Conservation (phyloP, 2,797 vertebrate species). For the Oceanodroma leucorhoa region DNA sequence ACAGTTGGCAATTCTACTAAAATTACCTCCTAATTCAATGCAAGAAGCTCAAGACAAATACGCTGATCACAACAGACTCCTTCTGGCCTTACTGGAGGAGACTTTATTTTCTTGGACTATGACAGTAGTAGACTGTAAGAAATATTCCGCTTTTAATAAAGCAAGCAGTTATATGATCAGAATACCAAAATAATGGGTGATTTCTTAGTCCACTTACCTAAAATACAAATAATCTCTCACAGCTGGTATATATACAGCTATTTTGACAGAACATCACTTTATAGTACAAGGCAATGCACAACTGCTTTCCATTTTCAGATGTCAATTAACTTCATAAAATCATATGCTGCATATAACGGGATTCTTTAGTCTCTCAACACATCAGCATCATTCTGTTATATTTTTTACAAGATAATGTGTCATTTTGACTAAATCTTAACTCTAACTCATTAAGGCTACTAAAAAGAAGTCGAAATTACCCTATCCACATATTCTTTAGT, state of each 20-base stretch:
- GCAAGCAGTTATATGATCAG: not conserved
- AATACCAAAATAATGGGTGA: not conserved
- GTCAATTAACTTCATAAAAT: not conserved
- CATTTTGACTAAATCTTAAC: fast-evolving
- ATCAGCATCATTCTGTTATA: fast-evolving
- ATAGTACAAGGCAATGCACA: fast-evolving
- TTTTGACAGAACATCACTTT: not conserved
- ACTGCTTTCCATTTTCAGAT: not conserved
- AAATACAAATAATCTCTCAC: not conserved
- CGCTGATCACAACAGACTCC: not conserved
- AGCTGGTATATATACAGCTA: not conserved
- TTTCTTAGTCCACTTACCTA: not conserved
- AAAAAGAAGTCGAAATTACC: fast-evolving
- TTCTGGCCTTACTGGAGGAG: not conserved
- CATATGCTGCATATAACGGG: fast-evolving
- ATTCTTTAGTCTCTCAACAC: not conserved
- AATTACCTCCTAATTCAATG: not conserved
- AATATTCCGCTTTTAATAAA: not conserved
- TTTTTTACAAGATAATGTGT: fast-evolving
- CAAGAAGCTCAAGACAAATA: not conserved
- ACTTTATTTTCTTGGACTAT: not conserved
- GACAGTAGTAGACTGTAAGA: not conserved
- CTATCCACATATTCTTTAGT: fast-evolving
- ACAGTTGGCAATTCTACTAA: not conserved
- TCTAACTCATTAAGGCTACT: not conserved